Base-by-base conservation (phyloP, 2,113 vertebrate genomes). In the Eonycteris spelaea region DNA sequence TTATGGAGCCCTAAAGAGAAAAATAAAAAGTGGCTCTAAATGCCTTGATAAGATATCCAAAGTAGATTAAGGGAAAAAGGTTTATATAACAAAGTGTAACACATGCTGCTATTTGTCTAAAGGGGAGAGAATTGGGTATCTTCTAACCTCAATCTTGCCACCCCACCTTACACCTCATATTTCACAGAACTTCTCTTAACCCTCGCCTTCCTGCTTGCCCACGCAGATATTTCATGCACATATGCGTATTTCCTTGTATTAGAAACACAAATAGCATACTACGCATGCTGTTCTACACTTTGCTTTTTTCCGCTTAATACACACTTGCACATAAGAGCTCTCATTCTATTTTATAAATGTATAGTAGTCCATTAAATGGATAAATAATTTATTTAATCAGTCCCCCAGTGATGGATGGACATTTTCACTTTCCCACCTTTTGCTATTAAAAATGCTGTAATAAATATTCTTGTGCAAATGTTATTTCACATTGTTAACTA, bases 361-460 rank as follows among this genome's bases (percentile, higher is more conserved):
- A 33, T 57, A 61, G 43, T 55, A 68, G 35, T 51, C 40, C 55
- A 45, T 5, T 70, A 53, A 75, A 86, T 67, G 65, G 51, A 77
- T 55, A 91, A 78, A 53, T 80, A 95, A 95, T 89, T 94, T 92
- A 83, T 87, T 93, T 89, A 93, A 80, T 70, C 80, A 85, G 43
- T 55, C 28, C 35, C 45, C 90, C 67, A 61, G 0, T 84, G 45
- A 65, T 35, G 28, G 51, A 68, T 33, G 24, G 51, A 68, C 24
- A 61, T 83, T 82, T 43, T 35, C 94, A 90, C 38, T 85, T 77
- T 83, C n/a, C 38, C 79, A 45, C 63, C 28, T 86, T 82, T 89
- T 96, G 61, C 67, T 94, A 45, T 84, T 77, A 82, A 61, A 92
- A 84, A 95, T 86, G 67, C 53, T 82, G n/a, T 51, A 59, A 63